These are phyloP conservation scores for Tachysurus fulvidraco DNA, from an alignment of 2,113 vertebrate genomes.

Conservation along the genomic window DNA sequence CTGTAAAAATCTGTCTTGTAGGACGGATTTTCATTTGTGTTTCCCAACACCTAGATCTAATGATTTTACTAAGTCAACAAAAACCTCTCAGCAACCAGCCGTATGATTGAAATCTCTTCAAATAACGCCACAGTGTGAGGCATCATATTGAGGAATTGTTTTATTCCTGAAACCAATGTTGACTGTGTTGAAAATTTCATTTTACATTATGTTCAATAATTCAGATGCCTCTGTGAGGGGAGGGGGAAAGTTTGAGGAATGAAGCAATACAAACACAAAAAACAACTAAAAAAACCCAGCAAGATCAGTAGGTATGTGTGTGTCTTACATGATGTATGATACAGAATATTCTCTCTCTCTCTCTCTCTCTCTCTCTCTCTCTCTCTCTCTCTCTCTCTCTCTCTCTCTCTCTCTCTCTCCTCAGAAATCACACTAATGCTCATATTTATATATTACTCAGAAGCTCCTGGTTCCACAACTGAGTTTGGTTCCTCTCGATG, in stretches of 20 bases:
- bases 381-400: too few species aligned
- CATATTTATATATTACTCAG: too few species aligned
- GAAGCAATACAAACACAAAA: background rate
- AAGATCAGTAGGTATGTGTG: background rate
- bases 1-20: too few species aligned
- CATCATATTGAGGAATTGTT: conserved; percentile 23
- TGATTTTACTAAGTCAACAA: conserved; percentile 42
- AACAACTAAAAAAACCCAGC: background rate
- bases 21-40: background rate
- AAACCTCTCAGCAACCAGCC: background rate
- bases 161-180: conserved; percentile 35
- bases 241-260: conserved; percentile 19
- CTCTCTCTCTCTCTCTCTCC: too few species aligned
- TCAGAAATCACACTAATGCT: too few species aligned
- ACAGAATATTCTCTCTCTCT: too few species aligned
- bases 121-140: conserved; percentile 30
- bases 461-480: too few species aligned
- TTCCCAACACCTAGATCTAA: conserved; percentile 12
- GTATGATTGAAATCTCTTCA: conserved; percentile 40
- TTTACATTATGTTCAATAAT: conserved; percentile 54
- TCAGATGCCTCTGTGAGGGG: conserved; percentile 26
- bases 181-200: conserved; percentile 41
- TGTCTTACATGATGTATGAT: too few species aligned
- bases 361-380: too few species aligned
- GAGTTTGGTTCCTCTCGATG: too few species aligned